These are phyloP conservation scores for Parus major DNA, from an alignment of 2,113 vertebrate species.

Conservation along the genomic window DNA sequence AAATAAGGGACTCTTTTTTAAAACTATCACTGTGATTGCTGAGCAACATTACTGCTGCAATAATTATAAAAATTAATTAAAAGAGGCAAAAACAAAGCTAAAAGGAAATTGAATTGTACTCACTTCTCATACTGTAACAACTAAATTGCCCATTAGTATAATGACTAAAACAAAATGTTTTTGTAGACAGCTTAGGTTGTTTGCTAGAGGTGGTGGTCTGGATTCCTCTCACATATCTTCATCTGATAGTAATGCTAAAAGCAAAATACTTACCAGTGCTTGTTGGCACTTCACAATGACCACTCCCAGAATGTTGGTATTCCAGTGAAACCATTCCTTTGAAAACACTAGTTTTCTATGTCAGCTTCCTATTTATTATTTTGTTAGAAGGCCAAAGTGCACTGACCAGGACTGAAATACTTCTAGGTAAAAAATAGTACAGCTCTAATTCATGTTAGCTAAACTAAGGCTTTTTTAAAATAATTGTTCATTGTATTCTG, in stretches of 20 bases:
- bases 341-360: background rate
- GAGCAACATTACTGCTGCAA: background rate
- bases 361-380: background rate
- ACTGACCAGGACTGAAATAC: background rate
- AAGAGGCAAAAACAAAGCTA: background rate
- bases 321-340: background rate
- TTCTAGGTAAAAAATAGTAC: background rate
- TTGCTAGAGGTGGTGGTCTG: background rate
- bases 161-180: background rate
- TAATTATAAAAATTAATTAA: background rate
- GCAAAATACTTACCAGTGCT: background rate
- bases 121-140: background rate
- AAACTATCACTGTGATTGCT: background rate
- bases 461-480: background rate
- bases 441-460: background rate
- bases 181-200: background rate
- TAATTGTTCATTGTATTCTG: background rate
- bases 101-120: background rate
- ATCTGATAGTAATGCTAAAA: background rate
- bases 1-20: background rate
- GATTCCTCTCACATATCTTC: background rate
- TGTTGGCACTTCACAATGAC: background rate
- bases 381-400: background rate
- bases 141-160: background rate
- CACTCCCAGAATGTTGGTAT: background rate